Base-by-base conservation (phyloP, 2,113 vertebrate species). In the Mesembrinibis cayennensis region DNA sequence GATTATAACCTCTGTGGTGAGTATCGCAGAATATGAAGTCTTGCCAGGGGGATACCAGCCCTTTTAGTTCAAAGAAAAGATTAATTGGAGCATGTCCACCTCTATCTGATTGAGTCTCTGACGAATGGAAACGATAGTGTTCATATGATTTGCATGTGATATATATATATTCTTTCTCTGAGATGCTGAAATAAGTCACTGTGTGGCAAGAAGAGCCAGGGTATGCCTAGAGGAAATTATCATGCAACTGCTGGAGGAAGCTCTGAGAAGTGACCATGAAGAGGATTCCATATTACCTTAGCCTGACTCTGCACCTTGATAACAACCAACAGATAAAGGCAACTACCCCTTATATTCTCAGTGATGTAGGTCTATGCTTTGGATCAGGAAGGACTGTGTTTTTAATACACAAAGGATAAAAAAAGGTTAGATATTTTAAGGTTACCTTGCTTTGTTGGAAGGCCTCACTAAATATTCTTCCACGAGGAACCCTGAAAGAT, bases 401-500 rank as follows among this genome's bases (percentile, higher is more conserved):
- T 30, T 80, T 86, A 45, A 44, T 44, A 52, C 11, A 70, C 10
- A 78, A 50, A 62, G 7, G 6, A 73, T 36, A 71, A 84, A 34
- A 2, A n/a, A 62, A 71, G 2, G 23, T 45, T 53, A 53, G 13
- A 17, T 36, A 32, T 53, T 78, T 42, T 52, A 74, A 77, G 25
- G 55, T 70, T 95, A 98, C 98, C 98, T 98, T 55, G 96, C 95
- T 67, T 93, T 97, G 47, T 93, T 95, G 19, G 88, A 93, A 5
- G 90, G 52, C 7, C 53, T n/a, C 58, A 98, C 86, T 92, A 98
- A 87, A 47, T 97, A 98, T 29, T 98, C 96, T 89, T 98, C 98
- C 49, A 98, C 34, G 21, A 50, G 69, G 26, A 97, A 73, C 9
- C 96, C 97, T 4, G 98, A 97, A 21, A 98, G 95, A 49, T 98